A percentile compares a stretch with the other conserved stretches of the same genome.
Conservation (phyloP, 2,888 invertebrate species). For the Elysia crispata region DNA sequence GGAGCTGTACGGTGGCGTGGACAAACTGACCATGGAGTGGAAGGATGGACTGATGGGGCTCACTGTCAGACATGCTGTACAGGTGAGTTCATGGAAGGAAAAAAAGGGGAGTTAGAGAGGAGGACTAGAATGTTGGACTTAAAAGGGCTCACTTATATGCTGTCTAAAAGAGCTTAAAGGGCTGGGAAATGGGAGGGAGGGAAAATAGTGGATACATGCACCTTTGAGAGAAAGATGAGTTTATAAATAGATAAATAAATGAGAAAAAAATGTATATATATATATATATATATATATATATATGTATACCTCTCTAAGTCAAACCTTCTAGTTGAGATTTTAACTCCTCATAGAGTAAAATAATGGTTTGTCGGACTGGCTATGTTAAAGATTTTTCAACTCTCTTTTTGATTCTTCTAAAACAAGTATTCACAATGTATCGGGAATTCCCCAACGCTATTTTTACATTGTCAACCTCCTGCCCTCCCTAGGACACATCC, state of each 20-base stretch:
- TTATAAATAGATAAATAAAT: too few relatives aligned
- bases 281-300: too few relatives aligned
- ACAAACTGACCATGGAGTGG: constrained; percentile 91
- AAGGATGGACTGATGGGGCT: constrained; percentile 90
- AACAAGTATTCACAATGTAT: too few relatives aligned
- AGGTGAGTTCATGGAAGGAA: constrained; percentile 75
- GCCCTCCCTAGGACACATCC: too few relatives aligned
- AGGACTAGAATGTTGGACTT: constrained; percentile 94
- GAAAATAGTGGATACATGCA: too few relatives aligned
- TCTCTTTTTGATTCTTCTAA: background rate
- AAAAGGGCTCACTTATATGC: constrained; percentile 84
- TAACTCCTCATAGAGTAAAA: background rate
- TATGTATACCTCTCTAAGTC: too few relatives aligned
- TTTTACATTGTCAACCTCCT: too few relatives aligned
- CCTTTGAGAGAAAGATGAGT: too few relatives aligned
- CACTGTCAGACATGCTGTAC: constrained; percentile 82
- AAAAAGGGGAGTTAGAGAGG: constrained; percentile 90
- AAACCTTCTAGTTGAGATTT: constrained; percentile 48
- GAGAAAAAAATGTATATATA: constrained; percentile 75
- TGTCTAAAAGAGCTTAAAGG: constrained; percentile 82
- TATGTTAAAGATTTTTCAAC: background rate
- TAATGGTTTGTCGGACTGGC: background rate
- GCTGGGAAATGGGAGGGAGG: too few relatives aligned
- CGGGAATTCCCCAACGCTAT: too few relatives aligned
- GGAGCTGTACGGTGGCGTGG: constrained; percentile 92